Evolutionary conservation across 2,888 invertebrate species (phyloP), one percentile per base, ranked within the genome.

Genomic region (Cecidostiba fungosa): DNA sequence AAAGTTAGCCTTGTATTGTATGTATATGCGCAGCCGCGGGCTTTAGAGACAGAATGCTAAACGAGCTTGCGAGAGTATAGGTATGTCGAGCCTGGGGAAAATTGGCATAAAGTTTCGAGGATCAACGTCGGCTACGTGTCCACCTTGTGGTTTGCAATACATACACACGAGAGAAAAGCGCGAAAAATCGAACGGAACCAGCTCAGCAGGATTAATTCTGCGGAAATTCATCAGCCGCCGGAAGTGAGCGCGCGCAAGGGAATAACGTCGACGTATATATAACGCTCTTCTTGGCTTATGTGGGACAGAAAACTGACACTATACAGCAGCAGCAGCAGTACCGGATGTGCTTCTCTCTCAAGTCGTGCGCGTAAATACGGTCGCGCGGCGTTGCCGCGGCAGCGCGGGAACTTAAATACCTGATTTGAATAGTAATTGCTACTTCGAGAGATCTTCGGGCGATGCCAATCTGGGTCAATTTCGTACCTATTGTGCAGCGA

Each of bases 371-470:
- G 26, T 29, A 66, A 26, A 66, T 29, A 66, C 29, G 1, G 6
- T 29, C 62, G 14, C 62, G 14, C 50, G 62, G 29, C 3, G 29
- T 69, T 32, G 29, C 66, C 29, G 16, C 29, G 66, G 8, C 8
- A 62, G 26, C 69, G 69, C 66, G 8, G 32, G 19, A 81, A 74
- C 39, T 77, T 69, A 54, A 83, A 77, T 72, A 59, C 43, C 47
- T 81, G 70, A 85, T 85, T 81, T 85, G 62, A 85, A 85, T 81
- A 77, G 47, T 81, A 85, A 85, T 85, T 81, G 81, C 81, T 72
- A 77, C 77, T 85, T 69, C 54, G 16, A 23, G 6, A 47, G 19
- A 29, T 72, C 36, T 32, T 66, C 29, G 82, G 74, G 19, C 32
- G 73, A 74, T 50, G 66, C 8, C 69, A 59, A 77, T 82, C 50